A percentile compares a stretch with the other conserved stretches of the same genome.
phyloP scores from a whole-genome alignment of 2,797 vertebrate genomes.

The Urophycis tenuis region DNA sequence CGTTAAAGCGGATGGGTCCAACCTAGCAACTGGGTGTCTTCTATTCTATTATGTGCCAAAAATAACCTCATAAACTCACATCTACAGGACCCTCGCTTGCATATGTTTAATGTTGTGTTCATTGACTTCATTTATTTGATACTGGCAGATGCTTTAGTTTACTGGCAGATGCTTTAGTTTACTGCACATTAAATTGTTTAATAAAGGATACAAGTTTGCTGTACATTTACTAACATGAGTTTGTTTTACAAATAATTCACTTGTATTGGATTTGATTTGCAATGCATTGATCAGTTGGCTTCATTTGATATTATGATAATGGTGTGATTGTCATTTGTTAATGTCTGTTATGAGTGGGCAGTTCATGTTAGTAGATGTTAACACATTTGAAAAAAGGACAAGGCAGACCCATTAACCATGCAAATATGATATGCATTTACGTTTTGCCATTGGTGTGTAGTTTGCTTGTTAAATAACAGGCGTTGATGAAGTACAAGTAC shows the following conservation, averaged over 20 bases:
- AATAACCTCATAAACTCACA: not conserved
- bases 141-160: not conserved
- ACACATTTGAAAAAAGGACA: too few relatives aligned
- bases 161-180: not conserved
- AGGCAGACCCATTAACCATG: too few relatives aligned
- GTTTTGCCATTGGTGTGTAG: too few relatives aligned
- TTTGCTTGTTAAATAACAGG: too few relatives aligned
- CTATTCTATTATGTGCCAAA: not conserved
- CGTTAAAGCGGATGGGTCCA: not conserved
- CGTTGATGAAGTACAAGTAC: too few relatives aligned
- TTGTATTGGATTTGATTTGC: too few relatives aligned
- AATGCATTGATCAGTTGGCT: too few relatives aligned
- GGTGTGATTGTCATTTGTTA: too few relatives aligned
- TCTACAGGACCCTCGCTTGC: not conserved
- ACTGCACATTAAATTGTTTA: not conserved
- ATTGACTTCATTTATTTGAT: not conserved
- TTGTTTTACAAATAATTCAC: not conserved
- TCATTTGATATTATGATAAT: too few relatives aligned
- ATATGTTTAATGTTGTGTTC: not conserved
- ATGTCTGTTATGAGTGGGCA: too few relatives aligned
- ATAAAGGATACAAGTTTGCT: not conserved
- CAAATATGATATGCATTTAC: too few relatives aligned
- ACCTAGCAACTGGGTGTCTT: not conserved
- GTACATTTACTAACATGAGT: not conserved
- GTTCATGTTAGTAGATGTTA: too few relatives aligned